Base-by-base conservation (phyloP, 2,888 invertebrate genomes). In the Acanthosepion pharaonis region DNA sequence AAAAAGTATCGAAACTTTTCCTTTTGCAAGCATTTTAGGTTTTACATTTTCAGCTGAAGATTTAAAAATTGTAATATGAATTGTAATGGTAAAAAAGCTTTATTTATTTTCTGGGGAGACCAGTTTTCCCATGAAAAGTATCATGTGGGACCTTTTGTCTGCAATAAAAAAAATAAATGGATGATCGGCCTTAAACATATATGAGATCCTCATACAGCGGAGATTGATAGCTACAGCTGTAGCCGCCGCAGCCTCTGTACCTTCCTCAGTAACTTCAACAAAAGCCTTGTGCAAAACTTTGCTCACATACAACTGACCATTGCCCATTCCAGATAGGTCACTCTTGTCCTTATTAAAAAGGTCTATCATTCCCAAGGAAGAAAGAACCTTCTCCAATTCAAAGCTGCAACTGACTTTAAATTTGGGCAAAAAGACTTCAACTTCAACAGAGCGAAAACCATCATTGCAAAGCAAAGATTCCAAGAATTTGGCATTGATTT, bases 231-330 rank as follows among this genome's bases (percentile, higher is more conserved):
- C 23, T 0, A 95, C 96, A 53, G 95, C 96, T n/a, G 96, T 97
- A 8, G 97, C 97, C 8, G 97, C 97, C 20, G 97, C 97, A 6
- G 97, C 97, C 94, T 97, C 97, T 3, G 97, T 96, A 0, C 97
- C 97, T 94, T 97, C 96, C 95, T 97, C 97, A 94, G 96, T 97
- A 0, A 97, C 97, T 93, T 97, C 97, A n/a, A 97, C 96, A 95
- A 97, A 97, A 8, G 97, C 97, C 95, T 97, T 97, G 95, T 97
- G 97, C 15, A 97, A 94, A 11, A 97, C 96, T 91, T 96, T 95
- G 1, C 96, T 96, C 9, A 97, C 96, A 95, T 94, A 96, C 42
- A 97, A 94, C 28, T 95, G 95, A 0, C 94, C 95, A 18, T 95
- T 95, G 51, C 96, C 96, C 93, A 97, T 96, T 18, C 96, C 97